These are phyloP conservation scores for Oopsacas minuta DNA, from an alignment of 37 sponge, comb jelly and placozoan genomes.

Conservation along the genomic window DNA sequence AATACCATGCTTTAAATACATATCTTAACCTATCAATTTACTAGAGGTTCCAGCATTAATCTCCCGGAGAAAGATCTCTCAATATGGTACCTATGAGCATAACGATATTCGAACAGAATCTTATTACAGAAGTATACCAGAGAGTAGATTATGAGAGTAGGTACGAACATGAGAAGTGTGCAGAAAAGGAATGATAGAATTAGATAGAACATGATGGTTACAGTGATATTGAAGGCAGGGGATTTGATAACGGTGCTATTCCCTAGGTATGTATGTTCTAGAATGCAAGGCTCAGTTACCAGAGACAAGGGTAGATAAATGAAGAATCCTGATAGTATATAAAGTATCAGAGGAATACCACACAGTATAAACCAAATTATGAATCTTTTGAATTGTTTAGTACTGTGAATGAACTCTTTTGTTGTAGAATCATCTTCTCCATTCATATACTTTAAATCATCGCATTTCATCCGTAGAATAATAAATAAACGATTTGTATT, in stretches of 20 bases:
- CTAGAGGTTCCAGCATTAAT: not conserved
- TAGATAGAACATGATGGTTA: not conserved
- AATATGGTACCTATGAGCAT: not conserved
- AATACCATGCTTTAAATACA: no score
- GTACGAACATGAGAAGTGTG: not conserved
- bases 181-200: not conserved
- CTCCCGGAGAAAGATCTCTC: not conserved
- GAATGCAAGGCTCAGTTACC: not conserved
- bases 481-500: not conserved
- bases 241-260: not conserved
- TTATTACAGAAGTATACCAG: not conserved
- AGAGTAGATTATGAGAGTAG: not conserved
- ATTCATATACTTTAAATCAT: not conserved
- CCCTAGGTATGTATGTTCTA: not conserved
- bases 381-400: not conserved
- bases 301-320: not conserved
- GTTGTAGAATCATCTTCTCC: not conserved
- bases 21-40: no score
- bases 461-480: not conserved
- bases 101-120: not conserved
- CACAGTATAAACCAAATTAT: not conserved
- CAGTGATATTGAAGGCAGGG: not conserved
- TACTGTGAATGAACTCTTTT: not conserved
- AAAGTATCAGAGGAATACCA: not conserved
- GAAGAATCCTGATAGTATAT: not conserved